Base-by-base conservation (phyloP, 2,888 invertebrate species). In the Chaitophorus viminalis region DNA sequence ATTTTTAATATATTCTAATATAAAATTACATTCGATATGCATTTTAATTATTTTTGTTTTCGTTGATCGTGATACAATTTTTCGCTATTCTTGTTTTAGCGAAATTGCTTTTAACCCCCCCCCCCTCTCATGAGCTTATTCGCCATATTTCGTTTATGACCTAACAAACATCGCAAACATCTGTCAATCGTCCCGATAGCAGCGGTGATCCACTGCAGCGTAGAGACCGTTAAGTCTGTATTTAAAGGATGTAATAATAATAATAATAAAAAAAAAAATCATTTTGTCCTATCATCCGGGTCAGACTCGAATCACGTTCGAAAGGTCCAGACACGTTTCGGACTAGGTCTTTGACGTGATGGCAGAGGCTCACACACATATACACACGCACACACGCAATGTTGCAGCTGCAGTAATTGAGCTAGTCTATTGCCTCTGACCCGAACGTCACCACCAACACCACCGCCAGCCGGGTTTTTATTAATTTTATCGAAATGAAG, bases 401-500 rank as follows among this genome's bases (percentile, higher is more conserved):
- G 11, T 36, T 2, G n/a, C 46, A 29, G 29, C 29, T 21, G 31
- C 74, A 74, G 85, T 78, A 86, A 86, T 86, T 78, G 85, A 78
- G 78, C 70, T 36, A 33, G 84, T 84, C 29, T 46, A 76, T 77
- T 76, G 36, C 75, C 76, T 1, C 65, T 18, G 18, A 17, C 33
- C 36, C 46, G n/a, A 9, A 33, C 75, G 17, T 2, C 39, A 29
- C 11, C n/a, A 25, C 60, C 60, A 25, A 21, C 17, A 17, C 2
- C 54, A 54, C 11, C 18, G 54, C 8, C 72, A 54, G 3, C n/a
- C 36, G 54, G 39, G 72, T 87, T 87, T 87, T 87, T 87, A 87
- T 87, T 87, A 87, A 87, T 87, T 87, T 74, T 81, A 79, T 87
- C 79, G 86, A 79, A 78, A 87, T 54, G 70, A 78, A 86, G 77